phyloP scores from a whole-genome alignment of 2,797 vertebrate species.

The Echiichthys vipera region DNA sequence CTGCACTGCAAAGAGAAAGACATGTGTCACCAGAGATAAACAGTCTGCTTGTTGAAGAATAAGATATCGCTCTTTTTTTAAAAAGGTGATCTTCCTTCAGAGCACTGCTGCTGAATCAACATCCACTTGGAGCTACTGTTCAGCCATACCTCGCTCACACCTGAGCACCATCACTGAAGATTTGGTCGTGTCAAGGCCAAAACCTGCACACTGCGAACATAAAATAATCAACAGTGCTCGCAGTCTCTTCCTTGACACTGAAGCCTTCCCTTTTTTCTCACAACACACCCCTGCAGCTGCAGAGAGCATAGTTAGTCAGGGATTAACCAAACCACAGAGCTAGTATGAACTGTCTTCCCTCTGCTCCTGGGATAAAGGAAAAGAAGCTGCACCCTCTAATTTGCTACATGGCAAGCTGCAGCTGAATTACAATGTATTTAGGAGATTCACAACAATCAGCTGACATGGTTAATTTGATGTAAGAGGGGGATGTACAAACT shows the following conservation, averaged over 20 bases:
- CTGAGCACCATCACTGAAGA: constrained; percentile 3
- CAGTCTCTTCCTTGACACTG: constrained; percentile 18
- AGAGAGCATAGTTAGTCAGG: constrained; percentile 47
- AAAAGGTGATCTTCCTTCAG: constrained; percentile 13
- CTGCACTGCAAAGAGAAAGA: constrained; percentile 46
- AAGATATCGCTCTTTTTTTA: constrained; percentile 23
- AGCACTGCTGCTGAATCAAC: constrained; percentile 16
- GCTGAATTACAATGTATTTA: constrained; percentile 67
- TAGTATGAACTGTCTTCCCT: constrained; percentile 51
- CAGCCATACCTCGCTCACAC: not conserved
- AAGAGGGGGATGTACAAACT: constrained; percentile 40
- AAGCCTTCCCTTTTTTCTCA: constrained; percentile 46
- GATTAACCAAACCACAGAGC: constrained; percentile 64
- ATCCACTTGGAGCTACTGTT: not conserved
- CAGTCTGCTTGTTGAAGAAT: constrained; percentile 21
- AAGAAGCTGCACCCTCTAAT: constrained; percentile 71
- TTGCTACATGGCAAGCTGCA: constrained; percentile 60
- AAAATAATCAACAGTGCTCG: constrained; percentile 42
- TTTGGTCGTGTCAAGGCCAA: constrained; percentile 34
- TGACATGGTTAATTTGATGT: constrained; percentile 35
- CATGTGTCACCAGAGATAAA: constrained; percentile 30
- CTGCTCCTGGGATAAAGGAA: constrained; percentile 42
- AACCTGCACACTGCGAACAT: not conserved
- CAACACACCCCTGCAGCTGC: constrained; percentile 62
- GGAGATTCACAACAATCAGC: constrained; percentile 58